Base-by-base conservation (phyloP, 2,797 vertebrate genomes). In the Denticeps clupeoides region DNA sequence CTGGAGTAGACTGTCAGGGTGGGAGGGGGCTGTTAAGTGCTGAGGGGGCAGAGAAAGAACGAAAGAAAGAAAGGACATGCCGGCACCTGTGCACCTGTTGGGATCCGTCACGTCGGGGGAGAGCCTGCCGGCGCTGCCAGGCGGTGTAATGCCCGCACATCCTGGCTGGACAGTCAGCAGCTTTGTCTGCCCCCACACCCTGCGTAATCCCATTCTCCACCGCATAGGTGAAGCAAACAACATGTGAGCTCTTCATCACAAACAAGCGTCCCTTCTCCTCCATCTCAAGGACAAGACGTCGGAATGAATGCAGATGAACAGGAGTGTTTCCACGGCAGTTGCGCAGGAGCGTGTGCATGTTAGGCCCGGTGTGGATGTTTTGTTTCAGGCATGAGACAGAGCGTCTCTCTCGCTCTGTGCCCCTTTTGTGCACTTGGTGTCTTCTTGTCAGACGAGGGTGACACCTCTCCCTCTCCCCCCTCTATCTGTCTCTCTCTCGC, bases 51-150 rank as follows among this genome's bases (percentile, higher is more conserved):
- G 29, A 32, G 29, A 72, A 13, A 73, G 71, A 71, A 75, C 68
- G 68, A 69, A 62, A 69, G 64, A 73, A 78, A 72, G 78, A 47
- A 24, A 16, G 37, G 8, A 24, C 77, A 73, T 79, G 29, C 51
- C 78, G 75, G 74, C 85, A 88, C 85, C 87, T 93, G 89, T 74
- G 67, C 88, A 92, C 89, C 88, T 97, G 91, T 80, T 88, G 63
- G 59, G 66, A 71, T 81, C 73, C 71, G 67, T 91, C 88, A 87
- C 0, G 68, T 64, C 74, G 70, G 51, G 65, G 57, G 67, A 71
- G 49, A 59, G 64, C 64, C 53, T 77, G 75, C 79, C 80, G 78
- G 72, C 69, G 70, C 59, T 60, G 81, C 84, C 89, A 90, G 86
- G 86, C 88, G 87, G 76, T 80, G 82, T 86, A 77, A 89, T 86